phyloP scores from a whole-genome alignment of 1,140 invertebrate species.

The Atta colombica region DNA sequence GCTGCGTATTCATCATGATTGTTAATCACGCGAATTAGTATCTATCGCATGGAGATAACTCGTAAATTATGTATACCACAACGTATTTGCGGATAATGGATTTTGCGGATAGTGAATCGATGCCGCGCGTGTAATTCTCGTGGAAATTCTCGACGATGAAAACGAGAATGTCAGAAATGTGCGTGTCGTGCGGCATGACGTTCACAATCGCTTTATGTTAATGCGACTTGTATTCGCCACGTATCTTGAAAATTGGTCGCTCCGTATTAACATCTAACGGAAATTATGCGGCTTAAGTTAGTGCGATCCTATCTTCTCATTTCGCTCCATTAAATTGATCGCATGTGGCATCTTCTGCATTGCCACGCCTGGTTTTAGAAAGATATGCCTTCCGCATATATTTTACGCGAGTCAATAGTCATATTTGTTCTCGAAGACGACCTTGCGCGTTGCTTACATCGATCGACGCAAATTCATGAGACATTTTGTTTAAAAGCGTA shows the following conservation, averaged over 20 bases:
- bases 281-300: conserved; percentile 35
- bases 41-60: not conserved
- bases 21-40: conserved; percentile 30
- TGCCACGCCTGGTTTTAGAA: conserved; percentile 17
- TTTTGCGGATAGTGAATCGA: conserved; percentile 20
- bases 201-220: conserved; percentile 15
- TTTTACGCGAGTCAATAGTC: conserved; percentile 34
- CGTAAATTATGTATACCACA: conserved; percentile 1
- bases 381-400: not conserved
- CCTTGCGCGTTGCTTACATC: conserved; percentile 21
- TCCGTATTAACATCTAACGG: conserved; percentile 7
- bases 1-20: not conserved
- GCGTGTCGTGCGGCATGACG: not conserved
- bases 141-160: conserved; percentile 1
- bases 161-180: conserved; percentile 2
- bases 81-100: conserved; percentile 31
- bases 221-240: conserved; percentile 18
- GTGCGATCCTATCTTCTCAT: not conserved
- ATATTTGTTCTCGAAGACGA: conserved; percentile 2
- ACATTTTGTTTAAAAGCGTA: not conserved
- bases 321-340: not conserved
- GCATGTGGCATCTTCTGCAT: not conserved
- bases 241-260: conserved; percentile 22
- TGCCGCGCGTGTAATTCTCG: not conserved
- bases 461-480: conserved; percentile 25